Base-by-base conservation (phyloP, 1,140 invertebrate genomes). In the Geopemphigus sp. region DNA sequence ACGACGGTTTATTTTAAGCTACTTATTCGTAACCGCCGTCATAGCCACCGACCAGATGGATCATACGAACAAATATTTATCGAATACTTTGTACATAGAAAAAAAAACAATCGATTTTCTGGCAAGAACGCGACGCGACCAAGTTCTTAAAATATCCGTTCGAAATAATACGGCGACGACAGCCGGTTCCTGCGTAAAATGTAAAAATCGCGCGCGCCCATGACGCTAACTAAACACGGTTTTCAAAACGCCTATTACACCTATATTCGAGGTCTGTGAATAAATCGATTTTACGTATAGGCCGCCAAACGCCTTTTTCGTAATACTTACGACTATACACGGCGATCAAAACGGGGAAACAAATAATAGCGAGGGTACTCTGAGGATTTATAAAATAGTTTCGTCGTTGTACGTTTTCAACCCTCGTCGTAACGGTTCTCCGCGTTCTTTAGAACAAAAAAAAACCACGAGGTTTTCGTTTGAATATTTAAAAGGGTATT, bases 101-200 rank as follows among this genome's bases (percentile, higher is more conserved):
- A 74, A 54, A 63, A 78, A 78, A 78, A 78, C 74, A 63, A 78
- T 78, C 74, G 61, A 78, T 78, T 78, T 78, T 61, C 74, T 78
- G 74, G 74, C 74, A 50, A 78, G 57, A 22, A 11, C 50, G 19
- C 32, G 26, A 29, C 32, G 53, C 29, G 1, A 15, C 24, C 15
- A 8, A 6, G 57, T 78, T 78, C 74, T 61, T 78, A 78, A 78
- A 78, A 78, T 78, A 78, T 78, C 74, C 74, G 39, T 63, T 72
- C 53, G 47, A 47, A 78, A 78, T 59, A 57, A 59, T 39, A 74
- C 39, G 45, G 57, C 72, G 24, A n/a, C n/a, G n/a, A n/a, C n/a
- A n/a, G n/a, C n/a, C n/a, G n/a, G n/a, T n/a, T n/a, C n/a, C n/a
- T n/a, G n/a, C n/a, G n/a, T n/a, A n/a, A n/a, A n/a, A n/a, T n/a